A percentile compares a stretch with the other conserved stretches of the same genome.
These are phyloP conservation scores for Clepsis dumicolana DNA, from an alignment of 2,888 invertebrate genomes.

Conservation along the genomic window DNA sequence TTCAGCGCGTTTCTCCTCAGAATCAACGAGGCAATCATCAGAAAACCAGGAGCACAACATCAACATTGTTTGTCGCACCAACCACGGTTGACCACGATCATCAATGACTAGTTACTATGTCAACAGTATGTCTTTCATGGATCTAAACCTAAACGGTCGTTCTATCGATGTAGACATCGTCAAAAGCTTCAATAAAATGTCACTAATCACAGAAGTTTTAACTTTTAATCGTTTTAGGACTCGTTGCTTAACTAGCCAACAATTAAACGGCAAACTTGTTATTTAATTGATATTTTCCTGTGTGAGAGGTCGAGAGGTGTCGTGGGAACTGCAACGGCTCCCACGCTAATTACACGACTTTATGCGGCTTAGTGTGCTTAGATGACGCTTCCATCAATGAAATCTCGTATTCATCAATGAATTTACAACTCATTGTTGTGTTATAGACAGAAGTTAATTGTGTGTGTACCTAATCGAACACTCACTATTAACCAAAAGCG, in stretches of 20 bases:
- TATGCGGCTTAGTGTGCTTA: slow-evolving; percentile 55
- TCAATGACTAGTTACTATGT: no score
- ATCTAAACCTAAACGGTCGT: no score
- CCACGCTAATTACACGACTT: slow-evolving; percentile 77
- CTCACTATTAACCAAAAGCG: background rate
- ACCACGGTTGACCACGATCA: no score
- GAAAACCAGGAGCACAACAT: no score
- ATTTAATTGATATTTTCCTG: slow-evolving; percentile 72
- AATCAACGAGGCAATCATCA: background rate
- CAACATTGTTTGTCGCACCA: no score
- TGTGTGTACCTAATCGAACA: background rate
- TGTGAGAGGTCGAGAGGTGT: slow-evolving; percentile 55
- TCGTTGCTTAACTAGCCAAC: slow-evolving; percentile 27
- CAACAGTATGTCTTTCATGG: no score
- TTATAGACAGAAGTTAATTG: background rate
- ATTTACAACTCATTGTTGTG: slow-evolving; percentile 60
- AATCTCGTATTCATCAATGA: slow-evolving; percentile 74
- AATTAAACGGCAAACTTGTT: slow-evolving; percentile 57
- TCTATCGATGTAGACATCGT: no score
- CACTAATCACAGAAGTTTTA: slow-evolving; percentile 1
- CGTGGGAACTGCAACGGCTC: slow-evolving; percentile 75
- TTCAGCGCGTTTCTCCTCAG: background rate
- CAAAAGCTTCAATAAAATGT: background rate
- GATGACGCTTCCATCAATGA: slow-evolving; percentile 67
- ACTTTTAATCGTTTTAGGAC: slow-evolving; percentile 12